Conservation (phyloP, 2,888 invertebrate genomes). For the Agrochola macilenta region DNA sequence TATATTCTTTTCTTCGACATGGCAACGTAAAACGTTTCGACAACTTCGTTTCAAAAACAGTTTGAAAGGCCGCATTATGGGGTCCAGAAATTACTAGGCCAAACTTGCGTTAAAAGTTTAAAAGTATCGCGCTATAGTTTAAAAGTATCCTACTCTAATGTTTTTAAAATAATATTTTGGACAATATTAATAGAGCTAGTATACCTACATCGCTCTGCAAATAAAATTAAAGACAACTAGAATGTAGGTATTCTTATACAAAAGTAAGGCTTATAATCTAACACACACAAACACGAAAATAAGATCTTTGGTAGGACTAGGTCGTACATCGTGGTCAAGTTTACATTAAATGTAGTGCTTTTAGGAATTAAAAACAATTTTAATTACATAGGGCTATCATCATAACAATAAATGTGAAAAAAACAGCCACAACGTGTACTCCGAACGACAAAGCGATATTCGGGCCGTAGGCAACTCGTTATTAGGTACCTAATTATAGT, state of each 20-base stretch:
- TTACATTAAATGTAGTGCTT: background rate
- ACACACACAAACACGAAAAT: conserved; percentile 27
- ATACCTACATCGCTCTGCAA: conserved; percentile 10
- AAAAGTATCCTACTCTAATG: conserved; percentile 27
- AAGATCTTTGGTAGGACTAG: conserved; percentile 42
- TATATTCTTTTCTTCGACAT: background rate
- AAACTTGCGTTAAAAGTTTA: conserved; percentile 16
- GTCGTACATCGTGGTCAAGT: conserved; percentile 11
- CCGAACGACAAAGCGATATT: conserved; percentile 11
- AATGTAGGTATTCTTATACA: conserved; percentile 25
- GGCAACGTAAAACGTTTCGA: background rate
- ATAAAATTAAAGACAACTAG: background rate
- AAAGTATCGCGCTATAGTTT: conserved; percentile 11
- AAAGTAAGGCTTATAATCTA: conserved; percentile 27
- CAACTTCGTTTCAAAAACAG: conserved; percentile 7
- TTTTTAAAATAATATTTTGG: conserved; percentile 9
- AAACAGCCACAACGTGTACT: conserved; percentile 2
- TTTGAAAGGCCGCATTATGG: conserved; percentile 38
- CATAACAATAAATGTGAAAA: background rate
- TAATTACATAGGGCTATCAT: conserved; percentile 1
- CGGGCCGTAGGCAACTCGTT: background rate
- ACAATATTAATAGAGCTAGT: conserved; percentile 6
- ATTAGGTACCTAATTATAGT: background rate
- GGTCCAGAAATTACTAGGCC: conserved; percentile 44
- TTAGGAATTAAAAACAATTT: background rate